phyloP scores from a whole-genome alignment of 2,888 invertebrate genomes.

The Orthosia gracilis region DNA sequence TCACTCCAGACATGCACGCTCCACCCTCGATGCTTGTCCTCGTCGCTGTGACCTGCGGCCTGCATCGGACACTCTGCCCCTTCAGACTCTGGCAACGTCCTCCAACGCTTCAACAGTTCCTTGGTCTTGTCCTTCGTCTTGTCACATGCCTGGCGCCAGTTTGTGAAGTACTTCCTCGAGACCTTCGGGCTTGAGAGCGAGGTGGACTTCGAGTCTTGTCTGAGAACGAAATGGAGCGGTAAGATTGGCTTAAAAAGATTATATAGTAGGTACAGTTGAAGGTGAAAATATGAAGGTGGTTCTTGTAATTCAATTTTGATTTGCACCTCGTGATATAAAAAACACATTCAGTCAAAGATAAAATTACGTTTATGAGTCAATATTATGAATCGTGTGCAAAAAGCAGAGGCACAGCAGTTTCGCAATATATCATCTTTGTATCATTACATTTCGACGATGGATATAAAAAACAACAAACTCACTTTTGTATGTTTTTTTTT shows the following conservation, averaged over 20 bases:
- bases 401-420: no score
- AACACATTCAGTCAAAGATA: no score
- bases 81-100: conserved; percentile 92
- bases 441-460: no score
- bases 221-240: conserved; percentile 66
- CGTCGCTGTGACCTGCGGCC: conserved; percentile 80
- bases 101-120: conserved; percentile 93
- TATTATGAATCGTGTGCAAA: no score
- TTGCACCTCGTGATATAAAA: no score
- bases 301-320: no score
- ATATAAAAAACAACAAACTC: no score
- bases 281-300: no score
- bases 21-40: conserved; percentile 92
- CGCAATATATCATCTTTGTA: no score
- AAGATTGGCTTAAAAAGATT: conserved; percentile 1
- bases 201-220: conserved; percentile 86
- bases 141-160: conserved; percentile 95
- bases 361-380: no score
- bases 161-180: conserved; percentile 93
- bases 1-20: conserved; percentile 95
- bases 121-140: conserved; percentile 94
- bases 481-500: no score
- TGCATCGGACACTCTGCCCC: conserved; percentile 81
- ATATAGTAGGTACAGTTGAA: not conserved
- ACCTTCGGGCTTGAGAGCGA: conserved; percentile 90